These are phyloP conservation scores for Laticauda colubrina DNA, from an alignment of 2,113 vertebrate species.

Conservation along the genomic window DNA sequence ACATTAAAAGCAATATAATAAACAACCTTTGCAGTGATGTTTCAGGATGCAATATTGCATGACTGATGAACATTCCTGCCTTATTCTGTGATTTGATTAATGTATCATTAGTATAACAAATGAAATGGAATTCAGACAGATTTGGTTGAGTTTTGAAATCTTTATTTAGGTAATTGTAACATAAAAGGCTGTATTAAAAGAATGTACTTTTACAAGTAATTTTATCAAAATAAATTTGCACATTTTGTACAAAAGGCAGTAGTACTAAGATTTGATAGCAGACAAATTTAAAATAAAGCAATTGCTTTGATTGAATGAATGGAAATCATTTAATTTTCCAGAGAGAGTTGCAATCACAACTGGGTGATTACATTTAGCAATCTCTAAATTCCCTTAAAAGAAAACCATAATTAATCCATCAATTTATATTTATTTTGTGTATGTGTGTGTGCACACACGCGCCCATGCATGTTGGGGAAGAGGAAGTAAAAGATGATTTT, in stretches of 20 bases:
- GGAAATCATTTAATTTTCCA: background rate
- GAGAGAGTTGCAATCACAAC: background rate
- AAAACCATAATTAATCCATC: background rate
- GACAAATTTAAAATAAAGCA: background rate
- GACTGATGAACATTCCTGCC: background rate
- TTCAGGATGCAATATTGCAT: background rate
- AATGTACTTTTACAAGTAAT: background rate
- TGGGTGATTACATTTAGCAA: background rate
- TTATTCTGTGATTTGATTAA: background rate
- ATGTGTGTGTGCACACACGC: background rate
- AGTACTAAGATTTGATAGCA: background rate
- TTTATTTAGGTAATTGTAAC: background rate
- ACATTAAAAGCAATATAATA: background rate
- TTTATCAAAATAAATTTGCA: background rate
- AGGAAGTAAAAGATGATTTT: background rate
- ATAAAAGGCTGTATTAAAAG: background rate
- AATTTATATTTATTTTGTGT: background rate
- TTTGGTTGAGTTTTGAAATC: background rate
- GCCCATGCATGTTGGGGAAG: background rate
- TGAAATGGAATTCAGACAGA: background rate
- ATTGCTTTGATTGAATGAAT: background rate
- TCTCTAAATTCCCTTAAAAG: background rate
- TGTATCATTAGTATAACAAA: background rate
- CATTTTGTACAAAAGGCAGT: background rate
- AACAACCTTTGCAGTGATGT: background rate